These are phyloP conservation scores for Pseudorasbora parva DNA, from an alignment of 2,113 vertebrate genomes.

Conservation along the genomic window DNA sequence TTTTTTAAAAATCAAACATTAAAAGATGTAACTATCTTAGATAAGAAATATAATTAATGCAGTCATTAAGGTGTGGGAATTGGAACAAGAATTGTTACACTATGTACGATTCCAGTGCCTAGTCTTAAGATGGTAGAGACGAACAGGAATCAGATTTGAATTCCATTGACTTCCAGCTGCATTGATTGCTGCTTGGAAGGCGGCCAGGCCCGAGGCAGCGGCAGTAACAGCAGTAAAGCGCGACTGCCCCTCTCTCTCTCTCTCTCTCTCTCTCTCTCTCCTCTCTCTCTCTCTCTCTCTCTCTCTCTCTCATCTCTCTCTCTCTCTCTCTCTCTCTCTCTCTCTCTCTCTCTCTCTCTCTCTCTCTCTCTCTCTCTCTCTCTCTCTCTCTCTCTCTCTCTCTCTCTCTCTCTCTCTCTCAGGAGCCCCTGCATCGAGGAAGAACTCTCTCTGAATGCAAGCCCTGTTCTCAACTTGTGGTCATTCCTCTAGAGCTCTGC, in stretches of 20 bases:
- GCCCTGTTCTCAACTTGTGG: conserved; percentile 75
- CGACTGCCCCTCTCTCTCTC: background rate
- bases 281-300: conserved; percentile 52
- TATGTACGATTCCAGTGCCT: background rate
- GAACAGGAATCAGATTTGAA: conserved; percentile 68
- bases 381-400: conserved; percentile 52
- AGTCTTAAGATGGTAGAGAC: conserved; percentile 53
- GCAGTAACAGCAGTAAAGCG: conserved; percentile 1
- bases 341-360: background rate
- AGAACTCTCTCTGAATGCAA: conserved; percentile 69
- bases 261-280: background rate
- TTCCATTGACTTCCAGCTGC: conserved; percentile 74
- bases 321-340: conserved; percentile 60
- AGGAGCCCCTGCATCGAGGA: conserved; percentile 65
- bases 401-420: conserved; percentile 57
- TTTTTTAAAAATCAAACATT: background rate
- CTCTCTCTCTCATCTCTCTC: conserved; percentile 56
- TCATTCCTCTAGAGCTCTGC: conserved; percentile 69
- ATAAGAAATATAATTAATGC: background rate
- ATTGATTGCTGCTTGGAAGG: conserved; percentile 78
- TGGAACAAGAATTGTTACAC: background rate
- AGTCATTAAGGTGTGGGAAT: background rate
- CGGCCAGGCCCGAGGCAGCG: conserved; percentile 67
- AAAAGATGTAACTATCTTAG: background rate
- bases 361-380: conserved; percentile 51